phyloP scores from a whole-genome alignment of 2,797 vertebrate species.

The Propithecus perrieri region DNA sequence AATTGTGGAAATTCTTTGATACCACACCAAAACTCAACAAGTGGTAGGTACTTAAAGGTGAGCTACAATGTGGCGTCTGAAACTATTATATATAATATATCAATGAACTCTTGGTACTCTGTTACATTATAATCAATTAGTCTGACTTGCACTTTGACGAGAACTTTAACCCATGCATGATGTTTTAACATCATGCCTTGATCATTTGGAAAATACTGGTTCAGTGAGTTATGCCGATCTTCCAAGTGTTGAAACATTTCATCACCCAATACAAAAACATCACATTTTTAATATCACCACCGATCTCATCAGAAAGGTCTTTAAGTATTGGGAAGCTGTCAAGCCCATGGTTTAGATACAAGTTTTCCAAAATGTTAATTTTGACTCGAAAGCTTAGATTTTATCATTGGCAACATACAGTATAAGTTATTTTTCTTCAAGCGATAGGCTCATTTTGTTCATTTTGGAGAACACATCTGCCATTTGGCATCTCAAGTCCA shows the following conservation, averaged over 20 bases:
- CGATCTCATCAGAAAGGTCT: neutral
- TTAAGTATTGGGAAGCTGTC: neutral
- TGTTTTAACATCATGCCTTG: neutral
- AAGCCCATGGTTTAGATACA: neutral
- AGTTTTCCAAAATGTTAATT: conserved; percentile 49
- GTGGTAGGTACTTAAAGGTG: neutral
- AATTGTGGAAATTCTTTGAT: neutral
- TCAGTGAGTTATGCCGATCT: neutral
- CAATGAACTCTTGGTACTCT: neutral
- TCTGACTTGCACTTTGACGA: neutral
- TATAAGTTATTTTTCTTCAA: conserved; percentile 49
- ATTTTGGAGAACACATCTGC: conserved; percentile 29
- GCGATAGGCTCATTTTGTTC: neutral
- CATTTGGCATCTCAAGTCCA: neutral
- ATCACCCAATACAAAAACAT: neutral
- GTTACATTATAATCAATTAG: neutral
- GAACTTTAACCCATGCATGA: neutral
- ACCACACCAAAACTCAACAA: neutral
- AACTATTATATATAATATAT: neutral
- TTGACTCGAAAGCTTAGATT: conserved; percentile 15
- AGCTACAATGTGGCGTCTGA: neutral
- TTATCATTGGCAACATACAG: neutral
- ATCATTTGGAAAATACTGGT: conserved; percentile 22
- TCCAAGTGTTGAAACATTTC: conserved; percentile 20
- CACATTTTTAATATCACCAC: neutral